Evolutionary conservation across 2,113 vertebrate species (phyloP).

Genomic region (Menidia beryllina): DNA sequence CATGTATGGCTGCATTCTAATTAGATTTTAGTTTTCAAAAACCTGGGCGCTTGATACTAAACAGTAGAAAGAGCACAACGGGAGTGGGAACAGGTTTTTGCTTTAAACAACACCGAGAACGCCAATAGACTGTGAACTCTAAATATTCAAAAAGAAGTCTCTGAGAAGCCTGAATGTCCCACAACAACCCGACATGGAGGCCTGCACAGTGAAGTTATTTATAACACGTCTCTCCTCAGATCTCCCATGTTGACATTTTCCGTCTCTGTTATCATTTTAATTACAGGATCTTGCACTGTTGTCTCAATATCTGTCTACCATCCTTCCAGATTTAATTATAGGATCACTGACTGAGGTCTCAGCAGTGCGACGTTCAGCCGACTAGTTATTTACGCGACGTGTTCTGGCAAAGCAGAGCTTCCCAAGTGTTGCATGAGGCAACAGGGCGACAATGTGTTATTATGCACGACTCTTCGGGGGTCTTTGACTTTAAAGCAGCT

Average conservation of each 20-base stretch:
- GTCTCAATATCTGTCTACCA: slow-evolving; percentile 18
- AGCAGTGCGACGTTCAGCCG: slow-evolving; percentile 25
- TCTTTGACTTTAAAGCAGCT: slow-evolving; percentile 43
- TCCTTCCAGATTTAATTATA: slow-evolving; percentile 45
- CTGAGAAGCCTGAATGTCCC: neutral
- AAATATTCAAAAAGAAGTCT: neutral
- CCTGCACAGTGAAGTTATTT: too few species aligned
- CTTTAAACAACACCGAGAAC: too few species aligned
- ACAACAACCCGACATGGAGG: neutral
- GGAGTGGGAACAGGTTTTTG: too few species aligned
- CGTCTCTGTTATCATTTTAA: slow-evolving; percentile 37
- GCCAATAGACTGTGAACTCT: neutral
- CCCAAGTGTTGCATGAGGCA: slow-evolving; percentile 19
- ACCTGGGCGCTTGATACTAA: too few species aligned
- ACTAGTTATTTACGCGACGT: slow-evolving; percentile 43
- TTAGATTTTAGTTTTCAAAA: too few species aligned
- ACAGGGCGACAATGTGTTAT: neutral
- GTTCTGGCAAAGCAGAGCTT: slow-evolving; percentile 51
- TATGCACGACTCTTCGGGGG: neutral
- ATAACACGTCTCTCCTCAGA: neutral
- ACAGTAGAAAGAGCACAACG: too few species aligned
- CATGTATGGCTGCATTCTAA: too few species aligned
- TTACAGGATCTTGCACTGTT: slow-evolving; percentile 30
- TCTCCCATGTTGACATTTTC: slow-evolving; percentile 5
- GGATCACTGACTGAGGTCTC: slow-evolving; percentile 19